Evolutionary conservation across 2,797 vertebrate genomes (phyloP), one percentile per base, ranked within the genome.

Genomic region (Florisuga fusca): DNA sequence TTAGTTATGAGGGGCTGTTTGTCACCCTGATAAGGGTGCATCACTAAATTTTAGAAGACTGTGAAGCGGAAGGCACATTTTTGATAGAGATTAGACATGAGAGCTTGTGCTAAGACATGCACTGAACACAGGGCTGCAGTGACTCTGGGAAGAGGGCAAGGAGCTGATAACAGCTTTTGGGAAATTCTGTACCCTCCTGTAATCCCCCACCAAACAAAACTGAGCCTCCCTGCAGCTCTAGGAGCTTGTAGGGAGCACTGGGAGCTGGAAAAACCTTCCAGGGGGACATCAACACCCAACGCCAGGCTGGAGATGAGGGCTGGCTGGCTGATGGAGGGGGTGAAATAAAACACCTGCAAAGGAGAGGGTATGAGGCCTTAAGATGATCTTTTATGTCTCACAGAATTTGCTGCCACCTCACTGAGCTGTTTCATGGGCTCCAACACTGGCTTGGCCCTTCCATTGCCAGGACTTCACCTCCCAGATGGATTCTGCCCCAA

Each of bases 261-360:
- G 19, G 18, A 25, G 48, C 53, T 63, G 45, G 21, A 91, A 11
- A 38, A 74, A 78, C 15, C 34, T 63, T 6, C 62, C 78, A 67
- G 43, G 46, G 79, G 53, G 83, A 76, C 34, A 55, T 22, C 74
- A 69, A 31, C 46, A 73, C 17, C 43, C 71, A 67, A 6, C 8
- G 3, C 13, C 73, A 69, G 73, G 1, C 5, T 63, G 36, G n/a
- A 86, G 79, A 38, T 7, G 23, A 11, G 45, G 12, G 26, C 11
- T 20, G 57, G 21, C 8, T 3, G 0, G 27, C 51, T 80, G 55
- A 86, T 8, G n/a, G 62, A 68, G 21, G 25, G 19, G 23, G 18
- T 62, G 5, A 43, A 2, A 29, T 6, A 71, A 10, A 38, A 16
- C 2, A 0, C 43, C 26, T 73, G 34, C 46, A 74, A 0, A 0